Evolutionary conservation across 2,888 invertebrate genomes (phyloP), one percentile per base, ranked within the genome.

Genomic region (Cheilosia vulpina): DNA sequence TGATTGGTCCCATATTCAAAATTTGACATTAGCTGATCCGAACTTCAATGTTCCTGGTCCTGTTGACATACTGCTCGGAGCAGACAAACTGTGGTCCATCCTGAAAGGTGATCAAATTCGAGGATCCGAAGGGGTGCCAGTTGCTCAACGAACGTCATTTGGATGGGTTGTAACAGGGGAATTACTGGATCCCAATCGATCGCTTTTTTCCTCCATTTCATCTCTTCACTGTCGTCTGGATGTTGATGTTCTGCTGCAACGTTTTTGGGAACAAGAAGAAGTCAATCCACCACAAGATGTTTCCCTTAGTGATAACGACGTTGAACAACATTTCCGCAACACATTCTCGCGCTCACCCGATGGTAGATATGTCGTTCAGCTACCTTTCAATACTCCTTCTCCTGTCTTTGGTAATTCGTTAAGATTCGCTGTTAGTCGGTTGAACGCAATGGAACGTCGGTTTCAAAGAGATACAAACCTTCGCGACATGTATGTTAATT

Each of bases 51-150:
- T 66, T 27, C n/a, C 71, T 58, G 69, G 76, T 47, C 60, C 73
- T 19, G 60, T 72, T 73, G 85, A 87, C 21, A 31, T 87, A 11
- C 68, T 83, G 3, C 62, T 87, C 68, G 80, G 82, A 38, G 72
- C 57, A 31, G 78, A 85, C 62, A 72, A 87, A 62, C 13, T 72
- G 24, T 87, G 71, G 73, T 78, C 60, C 13, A 72, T 87, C 21
- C 60, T 58, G n/a, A 68, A 50, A 31, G 75, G 80, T 5, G 76
- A 83, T 27, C 68, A 65, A 24, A 41, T 79, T 34, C 41, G 52
- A 19, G 55, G 17, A 38, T 11, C n/a, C 2, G n/a, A 27, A 24
- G 69, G 63, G 1, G 1, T 66, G 17, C 73, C 72, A 11, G 17
- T 62, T 41, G 82, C 73, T 11, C 52, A 85, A 45, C 57, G 73